Conservation (phyloP, 1,140 invertebrate species). For the Chrysopa pallens region DNA sequence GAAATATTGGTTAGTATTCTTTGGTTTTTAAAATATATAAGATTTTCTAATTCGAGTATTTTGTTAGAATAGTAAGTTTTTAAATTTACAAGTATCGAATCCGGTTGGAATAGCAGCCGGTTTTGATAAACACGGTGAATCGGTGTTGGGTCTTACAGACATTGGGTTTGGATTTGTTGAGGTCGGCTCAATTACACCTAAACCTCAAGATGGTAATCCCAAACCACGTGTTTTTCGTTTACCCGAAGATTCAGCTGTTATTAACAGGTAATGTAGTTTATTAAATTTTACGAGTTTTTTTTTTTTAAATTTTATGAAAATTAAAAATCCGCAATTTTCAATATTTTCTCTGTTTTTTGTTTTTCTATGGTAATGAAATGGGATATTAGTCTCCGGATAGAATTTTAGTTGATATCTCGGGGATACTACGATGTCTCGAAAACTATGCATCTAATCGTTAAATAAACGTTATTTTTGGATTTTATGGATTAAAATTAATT, state of each 20-base stretch:
- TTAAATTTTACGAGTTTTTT: too few species aligned
- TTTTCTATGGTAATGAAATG: too few species aligned
- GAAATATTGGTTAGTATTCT: constrained; percentile 35
- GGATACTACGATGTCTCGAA: too few species aligned
- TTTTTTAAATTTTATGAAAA: too few species aligned
- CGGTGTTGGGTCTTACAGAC: constrained; percentile 58
- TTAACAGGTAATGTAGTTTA: constrained; percentile 78
- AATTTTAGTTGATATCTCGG: too few species aligned
- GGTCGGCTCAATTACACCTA: constrained; percentile 89
- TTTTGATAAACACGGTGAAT: constrained; percentile 95
- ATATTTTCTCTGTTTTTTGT: too few species aligned
- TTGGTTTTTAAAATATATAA: constrained; percentile 6
- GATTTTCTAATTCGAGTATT: background rate
- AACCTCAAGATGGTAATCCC: constrained; percentile 79
- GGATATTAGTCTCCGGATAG: too few species aligned
- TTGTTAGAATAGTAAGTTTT: constrained; percentile 45
- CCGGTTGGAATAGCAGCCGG: constrained; percentile 93
- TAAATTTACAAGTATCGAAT: constrained; percentile 57
- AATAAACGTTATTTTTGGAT: too few species aligned
- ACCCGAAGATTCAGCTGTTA: constrained; percentile 67
- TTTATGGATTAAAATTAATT: too few species aligned
- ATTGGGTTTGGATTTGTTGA: constrained; percentile 93
- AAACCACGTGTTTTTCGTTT: constrained; percentile 86
- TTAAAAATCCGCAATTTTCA: too few species aligned
- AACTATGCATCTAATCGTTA: too few species aligned